Evolutionary conservation across 2,797 vertebrate species (phyloP), one percentile per base, ranked within the genome.

Genomic region (Pitangus sulphuratus): DNA sequence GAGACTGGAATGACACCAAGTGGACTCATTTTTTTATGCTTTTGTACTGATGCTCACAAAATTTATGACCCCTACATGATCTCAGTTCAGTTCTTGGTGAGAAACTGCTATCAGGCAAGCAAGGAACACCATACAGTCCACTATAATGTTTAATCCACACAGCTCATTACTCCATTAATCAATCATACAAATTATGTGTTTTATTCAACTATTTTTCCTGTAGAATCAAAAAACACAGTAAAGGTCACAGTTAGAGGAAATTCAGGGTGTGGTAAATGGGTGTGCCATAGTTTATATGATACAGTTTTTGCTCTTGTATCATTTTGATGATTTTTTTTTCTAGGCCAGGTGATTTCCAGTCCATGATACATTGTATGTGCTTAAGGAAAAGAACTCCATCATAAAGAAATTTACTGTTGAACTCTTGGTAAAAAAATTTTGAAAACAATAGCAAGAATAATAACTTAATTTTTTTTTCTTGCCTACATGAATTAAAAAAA

Each of bases 181-280:
- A 79, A 24, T 31, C 20, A 42, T 22, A 86, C 9, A 83, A 90
- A 77, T 66, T 1, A 44, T 8, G 18, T 16, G 14, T 85, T 91
- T 87, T 45, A 83, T 64, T 96, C 1, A 84, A 88, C 37, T 70
- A 24, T 60, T 96, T 95, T 94, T 58, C 11, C 81, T 66, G 17
- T 10, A 54, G 12, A 62, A 53, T 9, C 31, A 74, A 25, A 22
- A n/a, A 90, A 5, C 42, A 45, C 14, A 22, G 9, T 45, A 57
- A 79, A 88, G 18, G 15, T 60, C 25, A 45, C 8, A 62, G 39
- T 37, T 31, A 84, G 51, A 64, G 22, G 25, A 80, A 62, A 90
- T 58, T 57, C 31, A 35, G 4, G 61, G 24, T 1, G 1, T 40
- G 44, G 44, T 26, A 53, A 4, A 8, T 15, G 3, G 1, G 6